Conservation (phyloP, 2,113 vertebrate genomes). For the human region DNA sequence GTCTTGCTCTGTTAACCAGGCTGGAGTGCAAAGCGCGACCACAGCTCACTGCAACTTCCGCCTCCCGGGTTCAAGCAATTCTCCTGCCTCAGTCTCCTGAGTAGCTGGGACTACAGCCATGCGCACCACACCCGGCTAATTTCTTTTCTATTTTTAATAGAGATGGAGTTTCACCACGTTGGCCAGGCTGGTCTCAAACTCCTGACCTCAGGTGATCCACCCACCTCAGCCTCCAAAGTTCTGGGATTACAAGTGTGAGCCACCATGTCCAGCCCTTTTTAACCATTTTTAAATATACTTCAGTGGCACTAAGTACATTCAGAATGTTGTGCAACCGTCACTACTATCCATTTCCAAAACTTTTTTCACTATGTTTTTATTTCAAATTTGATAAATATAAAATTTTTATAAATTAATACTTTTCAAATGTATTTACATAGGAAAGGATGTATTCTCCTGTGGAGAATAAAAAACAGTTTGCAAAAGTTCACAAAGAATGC, state of each 20-base stretch:
- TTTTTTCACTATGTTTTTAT: slow-evolving; percentile 20
- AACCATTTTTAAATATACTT: neutral
- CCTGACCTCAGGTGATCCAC: neutral
- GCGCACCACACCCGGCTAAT: neutral
- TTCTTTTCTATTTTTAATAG: neutral
- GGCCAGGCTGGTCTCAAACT: neutral
- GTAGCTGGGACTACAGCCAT: neutral
- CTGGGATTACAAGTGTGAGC: neutral
- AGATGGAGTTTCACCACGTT: neutral
- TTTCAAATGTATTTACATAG: neutral
- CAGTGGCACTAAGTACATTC: neutral
- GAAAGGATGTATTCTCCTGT: neutral
- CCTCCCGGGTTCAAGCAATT: neutral
- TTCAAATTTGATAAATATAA: slow-evolving; percentile 24
- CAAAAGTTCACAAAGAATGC: neutral
- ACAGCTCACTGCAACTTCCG: neutral
- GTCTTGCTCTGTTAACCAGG: neutral
- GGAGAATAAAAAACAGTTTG: neutral
- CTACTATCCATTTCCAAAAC: neutral
- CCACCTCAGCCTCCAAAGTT: neutral
- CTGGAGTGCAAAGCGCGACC: rapidly evolving
- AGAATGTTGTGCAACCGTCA: neutral
- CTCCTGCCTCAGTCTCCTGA: neutral
- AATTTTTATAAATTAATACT: neutral
- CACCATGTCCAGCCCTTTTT: neutral